A percentile compares a stretch with the other conserved stretches of the same genome.
These are phyloP conservation scores for Thamnaconus septentrionalis DNA, from an alignment of 2,113 vertebrate genomes.

Conservation along the genomic window DNA sequence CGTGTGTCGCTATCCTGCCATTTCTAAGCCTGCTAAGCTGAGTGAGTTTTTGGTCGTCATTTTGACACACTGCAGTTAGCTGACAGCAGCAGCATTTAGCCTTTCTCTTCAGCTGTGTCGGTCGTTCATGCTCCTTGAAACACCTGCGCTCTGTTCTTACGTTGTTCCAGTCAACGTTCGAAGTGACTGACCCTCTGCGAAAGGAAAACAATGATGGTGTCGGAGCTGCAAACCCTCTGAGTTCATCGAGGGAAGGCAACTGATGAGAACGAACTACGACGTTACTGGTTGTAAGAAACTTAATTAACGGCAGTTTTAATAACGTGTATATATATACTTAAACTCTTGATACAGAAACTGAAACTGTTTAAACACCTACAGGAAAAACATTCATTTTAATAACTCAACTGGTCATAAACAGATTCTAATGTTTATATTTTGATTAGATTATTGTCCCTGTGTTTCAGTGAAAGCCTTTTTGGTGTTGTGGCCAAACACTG, in stretches of 20 bases:
- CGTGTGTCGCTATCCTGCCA: background rate
- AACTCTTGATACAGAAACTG: too few species aligned
- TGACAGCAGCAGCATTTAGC: background rate
- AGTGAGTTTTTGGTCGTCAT: constrained; percentile 31
- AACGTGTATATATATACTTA: background rate
- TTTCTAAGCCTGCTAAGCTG: constrained; percentile 23
- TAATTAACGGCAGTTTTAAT: too few species aligned
- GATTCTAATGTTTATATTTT: too few species aligned
- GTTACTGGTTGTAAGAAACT: constrained; percentile 54
- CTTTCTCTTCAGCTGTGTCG: background rate
- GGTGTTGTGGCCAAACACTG: too few species aligned
- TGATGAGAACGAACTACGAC: constrained; percentile 71
- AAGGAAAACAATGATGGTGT: constrained; percentile 46
- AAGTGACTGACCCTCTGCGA: background rate
- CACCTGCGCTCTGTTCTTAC: background rate
- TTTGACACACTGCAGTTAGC: constrained; percentile 1
- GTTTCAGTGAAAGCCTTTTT: too few species aligned
- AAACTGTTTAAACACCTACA: too few species aligned
- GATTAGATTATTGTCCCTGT: too few species aligned
- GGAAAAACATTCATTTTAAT: too few species aligned
- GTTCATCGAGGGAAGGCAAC: constrained; percentile 37
- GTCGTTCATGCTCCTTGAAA: background rate
- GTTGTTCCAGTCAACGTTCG: constrained; percentile 24
- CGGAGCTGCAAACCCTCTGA: constrained; percentile 43
- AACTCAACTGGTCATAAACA: too few species aligned